These are phyloP conservation scores for Squalus acanthias DNA, from an alignment of 2,797 vertebrate species.

Conservation along the genomic window DNA sequence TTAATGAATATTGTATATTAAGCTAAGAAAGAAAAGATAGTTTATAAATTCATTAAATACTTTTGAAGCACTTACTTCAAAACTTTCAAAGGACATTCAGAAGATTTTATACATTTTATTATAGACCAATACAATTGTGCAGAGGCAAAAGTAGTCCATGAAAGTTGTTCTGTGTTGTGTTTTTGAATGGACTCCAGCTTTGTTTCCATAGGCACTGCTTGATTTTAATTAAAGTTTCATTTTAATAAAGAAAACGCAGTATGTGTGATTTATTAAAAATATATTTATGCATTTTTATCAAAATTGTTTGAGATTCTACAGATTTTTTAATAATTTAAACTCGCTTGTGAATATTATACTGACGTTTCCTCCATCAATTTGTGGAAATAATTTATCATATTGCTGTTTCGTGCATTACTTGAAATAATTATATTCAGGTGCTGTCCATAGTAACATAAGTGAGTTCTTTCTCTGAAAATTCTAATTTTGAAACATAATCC, in stretches of 20 bases:
- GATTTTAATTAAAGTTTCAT: background rate
- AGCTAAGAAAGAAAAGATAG: background rate
- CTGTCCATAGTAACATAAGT: background rate
- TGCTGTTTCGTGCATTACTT: background rate
- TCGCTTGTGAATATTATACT: background rate
- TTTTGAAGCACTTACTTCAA: background rate
- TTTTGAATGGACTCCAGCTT: background rate
- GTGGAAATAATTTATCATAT: slow-evolving; percentile 8
- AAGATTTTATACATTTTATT: background rate
- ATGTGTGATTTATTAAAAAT: background rate
- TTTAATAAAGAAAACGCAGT: background rate
- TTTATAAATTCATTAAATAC: background rate
- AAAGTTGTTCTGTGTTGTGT: background rate
- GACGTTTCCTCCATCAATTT: background rate
- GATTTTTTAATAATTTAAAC: background rate
- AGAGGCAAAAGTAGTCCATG: background rate
- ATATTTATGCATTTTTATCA: background rate
- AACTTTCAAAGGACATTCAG: background rate
- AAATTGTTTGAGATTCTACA: background rate
- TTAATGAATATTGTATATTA: background rate
- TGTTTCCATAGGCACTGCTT: background rate
- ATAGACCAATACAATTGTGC: background rate
- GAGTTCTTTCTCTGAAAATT: background rate
- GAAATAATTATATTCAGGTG: background rate
- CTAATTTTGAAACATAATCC: background rate